Base-by-base conservation (phyloP, 2,888 invertebrate genomes). In the Sinohyriopsis cumingii region DNA sequence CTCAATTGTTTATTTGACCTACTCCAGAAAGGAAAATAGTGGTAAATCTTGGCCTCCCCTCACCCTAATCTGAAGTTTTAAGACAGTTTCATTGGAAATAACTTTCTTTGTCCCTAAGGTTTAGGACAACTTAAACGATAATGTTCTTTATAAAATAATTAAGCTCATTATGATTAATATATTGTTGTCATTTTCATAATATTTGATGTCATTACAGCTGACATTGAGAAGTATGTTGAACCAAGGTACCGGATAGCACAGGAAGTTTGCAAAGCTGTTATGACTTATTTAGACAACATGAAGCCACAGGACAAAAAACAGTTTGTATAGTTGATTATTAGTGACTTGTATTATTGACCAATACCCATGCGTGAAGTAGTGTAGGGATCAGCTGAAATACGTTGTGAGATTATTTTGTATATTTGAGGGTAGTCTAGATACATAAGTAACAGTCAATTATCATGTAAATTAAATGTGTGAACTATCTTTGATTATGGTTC, bases 201-300 rank as follows among this genome's bases (percentile, higher is more conserved):
- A 57, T 57, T 45, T 45, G 45, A 45, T 45, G 45, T 45, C 45
- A 45, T 77, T 75, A n/a, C 69, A 87, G 90, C 83, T 66, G 81
- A 86, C 64, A 85, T 87, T 63, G 73, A 79, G 20, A 73, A 72
- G 59, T 86, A 87, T 72, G 77, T 68, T 60, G 87, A 85, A 24
- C 76, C 81, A 12, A 74, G 90, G n/a, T 91, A 85, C 75, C 65
- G 80, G 33, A 86, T 90, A 56, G 90, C 91, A 9, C 76, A 81
- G 67, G 86, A 86, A 71, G 88, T 88, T 3, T 83, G 84, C 67
- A 75, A 81, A 24, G 77, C 89, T 6, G 86, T 90, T 33, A 84
- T 88, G 77, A 82, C 85, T 33, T 69, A 77, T 25, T 68, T 89
- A 25, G 83, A 86, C 25, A 67, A 76, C 28, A 84, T 89, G 83